Evolutionary conservation across 1,140 invertebrate species (phyloP).

Genomic region (Drosophila equinoxialis): DNA sequence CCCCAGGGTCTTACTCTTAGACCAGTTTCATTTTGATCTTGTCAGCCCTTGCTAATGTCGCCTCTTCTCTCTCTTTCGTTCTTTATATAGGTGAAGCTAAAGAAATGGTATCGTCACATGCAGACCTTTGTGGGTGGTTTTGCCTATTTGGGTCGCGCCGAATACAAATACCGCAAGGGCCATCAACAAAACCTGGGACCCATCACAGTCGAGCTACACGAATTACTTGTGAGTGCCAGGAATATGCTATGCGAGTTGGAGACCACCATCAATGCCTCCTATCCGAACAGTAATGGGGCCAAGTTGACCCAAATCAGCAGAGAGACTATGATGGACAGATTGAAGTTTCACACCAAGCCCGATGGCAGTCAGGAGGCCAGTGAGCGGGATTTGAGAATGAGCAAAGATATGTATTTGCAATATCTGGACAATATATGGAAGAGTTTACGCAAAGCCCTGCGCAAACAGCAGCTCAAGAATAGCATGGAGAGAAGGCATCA

Average conservation of each 20-base stretch:
- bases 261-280: constrained; percentile 64
- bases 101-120: constrained; percentile 73
- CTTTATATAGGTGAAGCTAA: constrained; percentile 56
- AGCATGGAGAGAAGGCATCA: constrained; percentile 32
- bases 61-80: background rate
- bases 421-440: constrained; percentile 59
- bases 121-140: constrained; percentile 73
- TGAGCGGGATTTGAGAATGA: constrained; percentile 58
- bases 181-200: constrained; percentile 48
- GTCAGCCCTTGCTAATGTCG: constrained; percentile 47
- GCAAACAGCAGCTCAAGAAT: constrained; percentile 28
- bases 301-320: constrained; percentile 54
- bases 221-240: constrained; percentile 58
- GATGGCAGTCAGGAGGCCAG: constrained; percentile 55
- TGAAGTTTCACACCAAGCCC: constrained; percentile 61
- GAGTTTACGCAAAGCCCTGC: constrained; percentile 35
- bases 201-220: constrained; percentile 61
- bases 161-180: constrained; percentile 66
- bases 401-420: constrained; percentile 62
- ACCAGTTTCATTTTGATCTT: constrained; percentile 54
- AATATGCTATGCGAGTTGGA: constrained; percentile 71
- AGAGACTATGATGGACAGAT: constrained; percentile 50
- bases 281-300: constrained; percentile 60
- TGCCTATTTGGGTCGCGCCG: constrained; percentile 60
- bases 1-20: constrained; percentile 57